Percentiles rank a stretch among this genome's conserved stretches.
Evolutionary conservation across 2,797 vertebrate genomes (phyloP).

Genomic region (Dicrostonyx torquatus): DNA sequence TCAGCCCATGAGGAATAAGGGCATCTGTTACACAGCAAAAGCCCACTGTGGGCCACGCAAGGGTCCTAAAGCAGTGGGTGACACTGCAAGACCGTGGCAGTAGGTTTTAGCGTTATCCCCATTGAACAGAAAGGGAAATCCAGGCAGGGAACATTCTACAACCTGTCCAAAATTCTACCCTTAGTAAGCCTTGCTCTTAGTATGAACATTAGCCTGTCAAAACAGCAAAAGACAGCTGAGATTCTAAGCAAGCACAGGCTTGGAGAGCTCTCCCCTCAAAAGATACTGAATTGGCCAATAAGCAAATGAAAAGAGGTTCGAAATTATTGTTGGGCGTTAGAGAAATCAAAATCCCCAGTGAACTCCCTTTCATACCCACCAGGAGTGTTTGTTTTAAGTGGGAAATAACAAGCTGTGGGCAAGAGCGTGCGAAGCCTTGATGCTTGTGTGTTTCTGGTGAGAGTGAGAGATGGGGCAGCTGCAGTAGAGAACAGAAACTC

Average conservation of each 20-base stretch:
- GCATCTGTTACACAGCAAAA: background rate
- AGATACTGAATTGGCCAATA: background rate
- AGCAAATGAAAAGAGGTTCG: background rate
- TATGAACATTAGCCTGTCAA: background rate
- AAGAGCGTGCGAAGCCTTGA: background rate
- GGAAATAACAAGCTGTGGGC: background rate
- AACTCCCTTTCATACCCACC: background rate
- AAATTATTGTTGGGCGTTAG: background rate
- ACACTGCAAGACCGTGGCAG: background rate
- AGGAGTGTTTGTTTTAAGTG: background rate
- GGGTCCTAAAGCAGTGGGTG: background rate
- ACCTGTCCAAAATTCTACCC: background rate
- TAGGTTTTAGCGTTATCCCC: background rate
- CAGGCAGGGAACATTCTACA: background rate
- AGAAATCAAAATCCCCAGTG: background rate
- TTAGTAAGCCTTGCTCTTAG: background rate
- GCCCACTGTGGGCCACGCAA: background rate
- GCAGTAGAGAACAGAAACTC: background rate
- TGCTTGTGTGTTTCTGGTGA: accelerated
- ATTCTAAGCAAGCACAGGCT: background rate
- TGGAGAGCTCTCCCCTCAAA: background rate
- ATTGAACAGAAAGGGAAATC: background rate
- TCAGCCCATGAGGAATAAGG: background rate
- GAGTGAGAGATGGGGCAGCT: background rate
- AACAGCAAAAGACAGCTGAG: background rate